Evolutionary conservation across 2,888 invertebrate species (phyloP), one percentile per base, ranked within the genome.

Genomic region (Drosophila borborema): DNA sequence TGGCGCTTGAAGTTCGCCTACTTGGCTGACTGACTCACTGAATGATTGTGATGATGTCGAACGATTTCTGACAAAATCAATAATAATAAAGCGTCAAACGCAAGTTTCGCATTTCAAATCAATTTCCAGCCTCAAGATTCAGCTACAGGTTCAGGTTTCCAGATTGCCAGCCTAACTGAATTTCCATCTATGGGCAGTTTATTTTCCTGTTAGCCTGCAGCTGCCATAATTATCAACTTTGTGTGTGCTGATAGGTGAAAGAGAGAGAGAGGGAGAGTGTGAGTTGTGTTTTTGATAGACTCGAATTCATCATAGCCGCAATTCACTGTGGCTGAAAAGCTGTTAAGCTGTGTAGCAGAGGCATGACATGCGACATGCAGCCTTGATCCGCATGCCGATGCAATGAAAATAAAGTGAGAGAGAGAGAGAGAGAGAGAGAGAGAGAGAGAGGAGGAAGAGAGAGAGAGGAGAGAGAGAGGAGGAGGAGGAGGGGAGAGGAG

Each of bases 11-110:
- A 53, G 36, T 36, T 38, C 5, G 38, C 31, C 49, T 31, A n/a
- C 49, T 18, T n/a, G 10, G n/a, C 48, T n/a, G 48, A 4, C 46
- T 46, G 46, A 46, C 48, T n/a, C 28, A 9, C 48, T 46, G 46
- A 46, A 46, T 23, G 23, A 20, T 20, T 18, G 51, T 16, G n/a
- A 18, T 12, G 31, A 31, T 18, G 49, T 31, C 49, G 2, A n/a
- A 10, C 31, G 49, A 31, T 12, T 12, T n/a, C 14, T 12, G 31
- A 23, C 49, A 12, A 49, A 49, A 49, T 49, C 49, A 49, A 49
- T 49, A 49, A 18, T 12, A 12, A 18, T 49, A 18, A 49, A 49
- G 49, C 49, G 31, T 18, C 45, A 20, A 45, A 45, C 14, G 20
- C 20, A 20, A 20, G 12, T 4, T n/a, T 31, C 49, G 18, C n/a